Evolutionary conservation across 2,888 invertebrate genomes (phyloP).

Genomic region (Malachius bipustulatus): DNA sequence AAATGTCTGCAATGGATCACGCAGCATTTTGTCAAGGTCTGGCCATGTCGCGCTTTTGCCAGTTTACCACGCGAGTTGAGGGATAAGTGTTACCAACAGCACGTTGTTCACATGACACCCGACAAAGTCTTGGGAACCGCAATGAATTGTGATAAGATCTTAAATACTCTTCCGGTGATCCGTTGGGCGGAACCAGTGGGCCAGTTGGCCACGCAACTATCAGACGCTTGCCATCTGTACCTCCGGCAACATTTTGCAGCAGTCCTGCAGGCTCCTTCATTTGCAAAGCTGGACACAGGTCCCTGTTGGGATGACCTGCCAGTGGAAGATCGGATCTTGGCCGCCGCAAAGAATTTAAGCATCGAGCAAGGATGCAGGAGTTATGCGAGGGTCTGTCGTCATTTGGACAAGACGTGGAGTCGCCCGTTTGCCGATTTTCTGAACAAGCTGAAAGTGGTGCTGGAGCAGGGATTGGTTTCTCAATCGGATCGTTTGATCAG

Average conservation of each 20-base stretch:
- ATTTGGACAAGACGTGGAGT: constrained; percentile 30
- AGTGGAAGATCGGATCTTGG: constrained; percentile 66
- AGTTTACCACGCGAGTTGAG: constrained; percentile 70
- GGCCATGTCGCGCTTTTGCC: constrained; percentile 86
- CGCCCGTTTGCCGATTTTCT: constrained; percentile 39
- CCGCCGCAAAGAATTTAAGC: constrained; percentile 65
- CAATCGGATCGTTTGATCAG: constrained; percentile 55
- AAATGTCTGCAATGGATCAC: constrained; percentile 82
- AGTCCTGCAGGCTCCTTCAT: constrained; percentile 48
- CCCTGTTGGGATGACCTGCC: constrained; percentile 62
- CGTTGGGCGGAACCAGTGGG: constrained; percentile 77
- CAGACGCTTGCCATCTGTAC: constrained; percentile 70
- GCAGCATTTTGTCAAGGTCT: constrained; percentile 73
- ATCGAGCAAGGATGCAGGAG: constrained; percentile 75
- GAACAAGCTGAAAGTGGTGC: constrained; percentile 49
- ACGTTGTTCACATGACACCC: constrained; percentile 63
- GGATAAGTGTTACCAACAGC: constrained; percentile 74
- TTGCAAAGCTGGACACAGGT: constrained; percentile 52
- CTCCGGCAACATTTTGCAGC: constrained; percentile 65
- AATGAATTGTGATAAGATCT: constrained; percentile 70
- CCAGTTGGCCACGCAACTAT: constrained; percentile 63
- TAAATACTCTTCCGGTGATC: constrained; percentile 60
- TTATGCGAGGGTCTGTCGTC: constrained; percentile 44
- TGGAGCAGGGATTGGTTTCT: constrained; percentile 59
- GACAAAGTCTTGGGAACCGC: constrained; percentile 69